These are phyloP conservation scores for Okapia johnstoni DNA, from an alignment of 2,113 vertebrate species.

Conservation along the genomic window DNA sequence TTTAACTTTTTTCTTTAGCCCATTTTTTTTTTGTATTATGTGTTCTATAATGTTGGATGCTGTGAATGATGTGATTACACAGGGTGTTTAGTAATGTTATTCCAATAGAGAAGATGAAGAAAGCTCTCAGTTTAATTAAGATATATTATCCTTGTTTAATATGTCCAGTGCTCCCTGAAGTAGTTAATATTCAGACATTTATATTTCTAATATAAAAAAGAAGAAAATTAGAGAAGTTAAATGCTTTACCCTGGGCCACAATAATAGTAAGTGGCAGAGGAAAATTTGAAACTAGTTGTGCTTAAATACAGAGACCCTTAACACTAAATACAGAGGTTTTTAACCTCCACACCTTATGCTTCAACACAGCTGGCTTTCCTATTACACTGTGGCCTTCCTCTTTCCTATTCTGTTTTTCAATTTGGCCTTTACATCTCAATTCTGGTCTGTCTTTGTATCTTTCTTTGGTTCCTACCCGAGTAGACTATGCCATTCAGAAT, in stretches of 20 bases:
- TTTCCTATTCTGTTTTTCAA: background rate
- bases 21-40: rapidly evolving
- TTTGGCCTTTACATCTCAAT: background rate
- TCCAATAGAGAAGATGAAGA: background rate
- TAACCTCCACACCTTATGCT: background rate
- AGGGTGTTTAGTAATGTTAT: background rate
- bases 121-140: background rate
- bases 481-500: background rate
- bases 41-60: background rate
- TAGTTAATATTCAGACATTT: background rate
- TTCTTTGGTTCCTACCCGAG: background rate
- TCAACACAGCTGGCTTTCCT: background rate
- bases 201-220: background rate
- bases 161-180: background rate
- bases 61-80: background rate
- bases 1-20: background rate
- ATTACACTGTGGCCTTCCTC: background rate
- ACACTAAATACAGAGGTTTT: background rate
- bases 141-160: background rate
- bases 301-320: background rate
- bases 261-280: background rate
- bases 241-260: background rate
- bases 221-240: background rate
- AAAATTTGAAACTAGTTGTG: background rate
- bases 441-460: background rate